Percentiles rank a stretch among this genome's conserved stretches.
Evolutionary conservation across 2,113 vertebrate species (phyloP).

Genomic region (Tympanuchus pallidicinctus): DNA sequence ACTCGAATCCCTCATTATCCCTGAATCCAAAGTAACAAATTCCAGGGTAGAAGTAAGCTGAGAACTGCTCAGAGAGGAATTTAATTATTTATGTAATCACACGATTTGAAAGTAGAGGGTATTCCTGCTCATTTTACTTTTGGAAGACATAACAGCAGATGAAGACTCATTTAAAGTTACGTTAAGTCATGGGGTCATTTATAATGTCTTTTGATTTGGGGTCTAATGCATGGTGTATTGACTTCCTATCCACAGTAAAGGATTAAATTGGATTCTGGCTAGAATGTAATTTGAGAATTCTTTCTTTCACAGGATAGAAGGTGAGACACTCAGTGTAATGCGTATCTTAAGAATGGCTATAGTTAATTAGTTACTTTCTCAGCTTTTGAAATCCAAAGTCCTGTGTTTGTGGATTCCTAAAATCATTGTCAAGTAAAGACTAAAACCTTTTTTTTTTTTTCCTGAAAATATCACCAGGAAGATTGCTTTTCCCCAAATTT

Average conservation of each 20-base stretch:
- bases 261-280: background rate
- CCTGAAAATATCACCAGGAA: background rate
- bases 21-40: background rate
- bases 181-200: background rate
- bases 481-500: background rate
- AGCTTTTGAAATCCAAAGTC: background rate
- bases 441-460: background rate
- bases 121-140: background rate
- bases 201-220: background rate
- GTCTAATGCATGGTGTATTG: background rate
- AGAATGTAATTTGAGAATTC: background rate
- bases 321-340: background rate
- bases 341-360: background rate
- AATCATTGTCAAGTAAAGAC: background rate
- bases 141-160: background rate
- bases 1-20: background rate
- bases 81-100: background rate
- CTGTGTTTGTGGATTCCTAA: background rate
- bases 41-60: background rate
- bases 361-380: background rate
- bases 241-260: background rate
- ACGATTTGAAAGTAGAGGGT: background rate
- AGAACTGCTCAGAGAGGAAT: background rate
- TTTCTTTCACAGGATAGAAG: background rate
- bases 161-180: background rate